Conservation (phyloP, 2,797 vertebrate species). For the Acanthurus lineatus region DNA sequence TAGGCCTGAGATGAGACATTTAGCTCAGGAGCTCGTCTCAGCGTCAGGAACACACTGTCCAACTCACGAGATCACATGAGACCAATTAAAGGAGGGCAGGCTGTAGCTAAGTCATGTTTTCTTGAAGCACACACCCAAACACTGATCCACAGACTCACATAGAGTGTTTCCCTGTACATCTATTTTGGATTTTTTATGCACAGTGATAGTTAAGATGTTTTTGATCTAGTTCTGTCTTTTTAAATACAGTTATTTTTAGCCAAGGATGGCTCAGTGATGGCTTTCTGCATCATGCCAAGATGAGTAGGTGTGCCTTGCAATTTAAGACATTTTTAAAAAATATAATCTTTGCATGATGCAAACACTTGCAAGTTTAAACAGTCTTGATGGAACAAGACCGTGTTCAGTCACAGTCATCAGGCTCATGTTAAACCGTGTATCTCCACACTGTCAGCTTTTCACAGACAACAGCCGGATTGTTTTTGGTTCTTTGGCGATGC, state of each 20-base stretch:
- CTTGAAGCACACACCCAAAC: slow-evolving; percentile 15
- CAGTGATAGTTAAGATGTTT: slow-evolving; percentile 3
- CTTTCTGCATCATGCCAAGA: slow-evolving; percentile 17
- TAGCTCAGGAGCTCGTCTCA: slow-evolving; percentile 30
- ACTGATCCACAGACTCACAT: slow-evolving; percentile 7
- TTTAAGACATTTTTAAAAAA: not conserved
- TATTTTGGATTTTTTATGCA: not conserved
- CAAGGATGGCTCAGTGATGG: not conserved
- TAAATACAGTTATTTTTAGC: not conserved
- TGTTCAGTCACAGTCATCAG: not conserved
- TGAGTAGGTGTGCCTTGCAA: not conserved
- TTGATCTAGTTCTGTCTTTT: not conserved
- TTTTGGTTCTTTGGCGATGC: not conserved
- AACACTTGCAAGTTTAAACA: slow-evolving; percentile 5
- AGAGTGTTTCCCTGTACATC: slow-evolving; percentile 3
- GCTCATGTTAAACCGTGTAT: not conserved
- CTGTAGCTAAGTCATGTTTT: slow-evolving; percentile 43
- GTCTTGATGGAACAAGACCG: not conserved
- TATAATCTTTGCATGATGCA: slow-evolving; percentile 8
- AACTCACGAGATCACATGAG: slow-evolving; percentile 62
- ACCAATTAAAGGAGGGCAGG: slow-evolving; percentile 53
- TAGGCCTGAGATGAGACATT: slow-evolving; percentile 47
- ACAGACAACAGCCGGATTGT: slow-evolving; percentile 11
- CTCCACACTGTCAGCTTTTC: slow-evolving; percentile 13
- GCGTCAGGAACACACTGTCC: slow-evolving; percentile 50